These are phyloP conservation scores for Prunella himalayana DNA, from an alignment of 2,113 vertebrate species.

Conservation along the genomic window DNA sequence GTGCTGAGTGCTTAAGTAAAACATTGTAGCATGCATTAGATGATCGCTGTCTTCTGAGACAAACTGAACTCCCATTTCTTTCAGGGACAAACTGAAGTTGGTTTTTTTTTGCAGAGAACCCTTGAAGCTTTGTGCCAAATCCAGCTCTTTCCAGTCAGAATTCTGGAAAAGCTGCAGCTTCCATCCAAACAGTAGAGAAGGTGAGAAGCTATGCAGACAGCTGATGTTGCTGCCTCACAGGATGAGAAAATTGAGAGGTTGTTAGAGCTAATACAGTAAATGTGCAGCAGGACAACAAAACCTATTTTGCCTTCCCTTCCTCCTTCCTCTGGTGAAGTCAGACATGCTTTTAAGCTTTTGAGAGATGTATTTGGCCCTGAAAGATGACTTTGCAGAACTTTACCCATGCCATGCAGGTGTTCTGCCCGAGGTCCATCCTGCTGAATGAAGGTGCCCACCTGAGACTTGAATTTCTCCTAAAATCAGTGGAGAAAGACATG, in stretches of 20 bases:
- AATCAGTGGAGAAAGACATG: not conserved
- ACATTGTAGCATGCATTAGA: not conserved
- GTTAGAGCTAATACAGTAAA: not conserved
- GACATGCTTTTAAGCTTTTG: not conserved
- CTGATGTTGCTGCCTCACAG: not conserved
- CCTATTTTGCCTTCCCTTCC: not conserved
- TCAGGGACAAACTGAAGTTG: not conserved
- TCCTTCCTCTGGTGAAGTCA: not conserved
- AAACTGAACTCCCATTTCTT: not conserved
- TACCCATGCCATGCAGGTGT: not conserved
- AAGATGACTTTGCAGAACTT: not conserved
- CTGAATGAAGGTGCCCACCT: not conserved
- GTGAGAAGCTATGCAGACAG: not conserved
- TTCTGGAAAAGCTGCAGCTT: not conserved
- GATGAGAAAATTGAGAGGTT: not conserved
- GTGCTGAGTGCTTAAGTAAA: not conserved
- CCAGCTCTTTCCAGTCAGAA: not conserved
- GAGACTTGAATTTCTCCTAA: not conserved
- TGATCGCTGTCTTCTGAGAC: not conserved
- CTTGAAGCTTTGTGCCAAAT: not conserved
- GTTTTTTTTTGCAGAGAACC: not conserved
- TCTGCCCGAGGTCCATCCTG: rapidly evolving
- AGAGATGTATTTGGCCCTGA: not conserved
- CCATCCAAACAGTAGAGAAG: not conserved
- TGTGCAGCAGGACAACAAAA: not conserved